Conservation (phyloP, 2,797 vertebrate species). For the Potorous gilbertii region DNA sequence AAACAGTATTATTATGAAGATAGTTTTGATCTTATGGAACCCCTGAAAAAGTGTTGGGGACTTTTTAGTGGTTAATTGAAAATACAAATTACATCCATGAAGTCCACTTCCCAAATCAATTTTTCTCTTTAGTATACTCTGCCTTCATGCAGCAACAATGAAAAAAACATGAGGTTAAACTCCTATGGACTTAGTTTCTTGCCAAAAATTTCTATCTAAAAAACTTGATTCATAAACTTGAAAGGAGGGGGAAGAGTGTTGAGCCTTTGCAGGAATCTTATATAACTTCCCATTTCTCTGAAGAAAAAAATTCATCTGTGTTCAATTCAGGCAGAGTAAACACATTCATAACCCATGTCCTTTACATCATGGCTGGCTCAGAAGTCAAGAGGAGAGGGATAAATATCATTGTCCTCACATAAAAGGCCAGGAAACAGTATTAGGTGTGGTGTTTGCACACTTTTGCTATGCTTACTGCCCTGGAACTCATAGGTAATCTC, state of each 20-base stretch:
- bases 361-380: neutral
- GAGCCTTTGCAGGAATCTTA: neutral
- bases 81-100: no score
- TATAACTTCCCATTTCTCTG: neutral
- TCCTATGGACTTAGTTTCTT: neutral
- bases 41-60: no score
- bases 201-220: neutral
- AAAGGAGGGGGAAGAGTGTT: neutral
- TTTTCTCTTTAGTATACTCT: neutral
- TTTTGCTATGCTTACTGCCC: neutral
- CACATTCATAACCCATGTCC: neutral
- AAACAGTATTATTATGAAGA: no score
- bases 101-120: neutral
- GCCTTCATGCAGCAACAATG: neutral
- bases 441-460: neutral
- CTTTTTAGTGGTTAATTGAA: no score
- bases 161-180: neutral
- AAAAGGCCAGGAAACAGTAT: neutral
- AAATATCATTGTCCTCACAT: neutral
- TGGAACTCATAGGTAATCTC: neutral
- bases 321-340: neutral
- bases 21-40: no score
- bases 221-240: neutral
- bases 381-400: neutral
- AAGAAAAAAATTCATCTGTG: neutral